phyloP scores from a whole-genome alignment of 2,797 vertebrate genomes.

The Sternotherus odoratus region DNA sequence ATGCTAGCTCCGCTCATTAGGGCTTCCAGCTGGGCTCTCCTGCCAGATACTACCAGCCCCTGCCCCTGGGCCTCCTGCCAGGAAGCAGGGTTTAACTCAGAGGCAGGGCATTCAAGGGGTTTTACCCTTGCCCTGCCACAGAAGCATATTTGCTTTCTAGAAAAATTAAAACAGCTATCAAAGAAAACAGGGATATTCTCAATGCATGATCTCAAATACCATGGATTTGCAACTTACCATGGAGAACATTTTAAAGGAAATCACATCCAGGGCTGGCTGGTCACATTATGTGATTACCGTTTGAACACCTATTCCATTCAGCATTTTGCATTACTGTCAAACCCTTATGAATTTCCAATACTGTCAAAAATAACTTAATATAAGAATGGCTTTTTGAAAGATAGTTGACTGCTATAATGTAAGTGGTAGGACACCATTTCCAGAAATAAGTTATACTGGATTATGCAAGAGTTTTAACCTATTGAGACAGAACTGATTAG shows the following conservation, averaged over 20 bases:
- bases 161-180: neutral
- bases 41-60: no score
- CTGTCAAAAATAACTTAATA: neutral
- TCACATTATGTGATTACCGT: neutral
- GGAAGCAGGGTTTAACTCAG: no score
- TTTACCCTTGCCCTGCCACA: no score
- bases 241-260: neutral
- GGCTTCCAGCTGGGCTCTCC: no score
- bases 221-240: neutral
- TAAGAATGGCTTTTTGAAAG: neutral
- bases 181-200: neutral
- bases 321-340: neutral
- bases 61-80: no score
- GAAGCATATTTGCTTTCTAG: neutral
- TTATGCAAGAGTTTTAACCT: neutral
- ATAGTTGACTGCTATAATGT: neutral
- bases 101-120: no score
- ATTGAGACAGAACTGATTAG: neutral
- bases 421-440: neutral
- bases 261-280: neutral
- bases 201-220: neutral
- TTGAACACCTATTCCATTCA: neutral
- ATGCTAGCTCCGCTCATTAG: no score
- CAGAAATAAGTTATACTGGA: neutral
- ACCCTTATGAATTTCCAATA: neutral